A percentile compares a stretch with the other conserved stretches of the same genome.
phyloP scores from a whole-genome alignment of 2,888 invertebrate genomes.

The Rhopalosiphum nymphaeae region DNA sequence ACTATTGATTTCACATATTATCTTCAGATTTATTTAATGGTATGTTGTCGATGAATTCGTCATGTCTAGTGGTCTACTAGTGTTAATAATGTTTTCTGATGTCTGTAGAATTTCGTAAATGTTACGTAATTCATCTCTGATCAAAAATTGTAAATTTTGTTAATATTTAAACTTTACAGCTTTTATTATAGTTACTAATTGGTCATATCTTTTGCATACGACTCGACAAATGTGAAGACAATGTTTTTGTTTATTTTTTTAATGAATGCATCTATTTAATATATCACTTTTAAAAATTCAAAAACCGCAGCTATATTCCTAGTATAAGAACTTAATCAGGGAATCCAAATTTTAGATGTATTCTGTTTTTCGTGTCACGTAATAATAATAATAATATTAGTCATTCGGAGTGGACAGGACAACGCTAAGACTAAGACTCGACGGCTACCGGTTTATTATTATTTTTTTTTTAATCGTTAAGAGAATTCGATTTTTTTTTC shows the following conservation, averaged over 20 bases:
- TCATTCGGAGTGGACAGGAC: not conserved
- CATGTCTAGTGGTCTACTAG: no score
- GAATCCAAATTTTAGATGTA: not conserved
- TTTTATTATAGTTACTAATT: no score
- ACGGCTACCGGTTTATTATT: slow-evolving; percentile 40
- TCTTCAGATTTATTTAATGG: not conserved
- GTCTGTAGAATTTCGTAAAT: no score
- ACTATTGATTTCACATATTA: not conserved
- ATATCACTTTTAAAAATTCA: not conserved
- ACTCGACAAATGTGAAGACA: not conserved
- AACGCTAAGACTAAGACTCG: slow-evolving; percentile 16
- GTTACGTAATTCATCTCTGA: not conserved
- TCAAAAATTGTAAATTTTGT: not conserved
- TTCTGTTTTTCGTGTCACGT: not conserved
- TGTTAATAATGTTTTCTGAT: not conserved
- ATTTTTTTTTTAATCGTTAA: slow-evolving; percentile 35
- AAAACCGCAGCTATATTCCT: not conserved
- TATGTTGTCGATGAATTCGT: not conserved
- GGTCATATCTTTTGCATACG: not conserved
- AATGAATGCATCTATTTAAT: not conserved
- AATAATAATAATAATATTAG: not conserved
- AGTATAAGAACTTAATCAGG: not conserved
- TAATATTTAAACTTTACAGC: not conserved
- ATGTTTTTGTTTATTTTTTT: not conserved
- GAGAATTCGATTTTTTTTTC: slow-evolving; percentile 46